These are phyloP conservation scores for Drosophila tropicalis DNA, from an alignment of 1,140 invertebrate species.

Conservation along the genomic window DNA sequence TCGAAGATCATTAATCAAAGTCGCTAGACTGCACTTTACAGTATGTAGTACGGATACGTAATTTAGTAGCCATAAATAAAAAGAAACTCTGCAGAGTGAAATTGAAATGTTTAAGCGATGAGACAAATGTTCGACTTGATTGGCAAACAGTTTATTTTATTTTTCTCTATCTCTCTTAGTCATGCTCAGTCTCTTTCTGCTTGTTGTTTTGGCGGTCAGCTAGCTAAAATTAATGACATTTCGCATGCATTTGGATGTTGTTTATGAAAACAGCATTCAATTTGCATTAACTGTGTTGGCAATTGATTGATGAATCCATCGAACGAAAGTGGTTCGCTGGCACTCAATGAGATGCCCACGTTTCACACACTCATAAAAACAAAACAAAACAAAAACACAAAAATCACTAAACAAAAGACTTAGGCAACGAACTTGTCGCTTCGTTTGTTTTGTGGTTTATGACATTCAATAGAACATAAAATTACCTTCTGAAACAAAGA, in stretches of 20 bases:
- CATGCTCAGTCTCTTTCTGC: conserved; percentile 20
- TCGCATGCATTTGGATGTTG: conserved; percentile 76
- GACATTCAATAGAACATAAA: conserved; percentile 62
- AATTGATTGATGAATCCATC: conserved; percentile 64
- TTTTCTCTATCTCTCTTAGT: conserved; percentile 33
- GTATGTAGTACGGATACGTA: conserved; percentile 66
- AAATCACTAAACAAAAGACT: conserved; percentile 33
- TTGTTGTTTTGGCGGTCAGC: no score
- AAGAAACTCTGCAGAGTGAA: conserved; percentile 70
- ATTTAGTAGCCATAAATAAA: conserved; percentile 80
- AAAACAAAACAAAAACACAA: background rate
- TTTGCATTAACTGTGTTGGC: conserved; percentile 75
- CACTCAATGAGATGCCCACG: conserved; percentile 37
- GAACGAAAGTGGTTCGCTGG: conserved; percentile 42
- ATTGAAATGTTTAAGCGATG: conserved; percentile 81
- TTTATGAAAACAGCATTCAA: conserved; percentile 79
- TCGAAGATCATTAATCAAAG: conserved; percentile 76
- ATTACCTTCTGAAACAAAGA: conserved; percentile 35
- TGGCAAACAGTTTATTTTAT: conserved; percentile 46
- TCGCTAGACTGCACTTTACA: conserved; percentile 17
- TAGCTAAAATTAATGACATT: conserved; percentile 72
- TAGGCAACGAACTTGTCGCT: conserved; percentile 57
- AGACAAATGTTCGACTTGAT: conserved; percentile 79
- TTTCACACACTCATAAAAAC: conserved; percentile 37
- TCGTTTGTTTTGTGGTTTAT: conserved; percentile 49